These are phyloP conservation scores for Prenolepis imparis DNA, from an alignment of 2,888 invertebrate species.

Conservation along the genomic window DNA sequence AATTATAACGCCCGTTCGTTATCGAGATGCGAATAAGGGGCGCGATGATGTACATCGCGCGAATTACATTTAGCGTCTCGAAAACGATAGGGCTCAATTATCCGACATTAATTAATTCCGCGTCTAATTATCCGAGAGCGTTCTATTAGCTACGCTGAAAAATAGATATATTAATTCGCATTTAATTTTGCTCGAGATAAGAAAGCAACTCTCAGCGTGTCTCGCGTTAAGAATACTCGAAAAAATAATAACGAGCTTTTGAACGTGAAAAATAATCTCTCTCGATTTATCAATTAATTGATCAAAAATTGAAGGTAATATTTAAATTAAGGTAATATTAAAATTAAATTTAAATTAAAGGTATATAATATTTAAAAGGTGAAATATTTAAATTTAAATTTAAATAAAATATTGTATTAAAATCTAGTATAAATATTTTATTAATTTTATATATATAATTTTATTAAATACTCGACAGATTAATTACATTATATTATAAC, in stretches of 20 bases:
- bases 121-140: conserved; percentile 33
- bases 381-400: not conserved
- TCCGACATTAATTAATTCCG: conserved; percentile 13
- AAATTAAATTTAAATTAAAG: not conserved
- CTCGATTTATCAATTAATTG: not conserved
- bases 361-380: too few species aligned
- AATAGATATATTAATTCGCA: not conserved
- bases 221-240: not conserved
- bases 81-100: conserved; percentile 18
- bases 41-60: conserved; percentile 7
- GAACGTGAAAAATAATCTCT: not conserved
- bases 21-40: not conserved
- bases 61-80: conserved; percentile 16
- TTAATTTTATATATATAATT: not conserved
- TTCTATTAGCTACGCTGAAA: conserved; percentile 5
- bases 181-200: conserved; percentile 17
- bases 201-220: not conserved
- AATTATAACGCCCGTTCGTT: conserved; percentile 6
- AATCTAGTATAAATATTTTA: not conserved
- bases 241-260: not conserved
- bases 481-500: not conserved
- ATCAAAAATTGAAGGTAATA: not conserved
- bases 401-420: not conserved
- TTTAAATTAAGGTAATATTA: not conserved
- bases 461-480: not conserved